Percentiles rank a stretch among this genome's conserved stretches.
These are phyloP conservation scores for Stomorhina lunata DNA, from an alignment of 2,888 invertebrate genomes.

Conservation along the genomic window DNA sequence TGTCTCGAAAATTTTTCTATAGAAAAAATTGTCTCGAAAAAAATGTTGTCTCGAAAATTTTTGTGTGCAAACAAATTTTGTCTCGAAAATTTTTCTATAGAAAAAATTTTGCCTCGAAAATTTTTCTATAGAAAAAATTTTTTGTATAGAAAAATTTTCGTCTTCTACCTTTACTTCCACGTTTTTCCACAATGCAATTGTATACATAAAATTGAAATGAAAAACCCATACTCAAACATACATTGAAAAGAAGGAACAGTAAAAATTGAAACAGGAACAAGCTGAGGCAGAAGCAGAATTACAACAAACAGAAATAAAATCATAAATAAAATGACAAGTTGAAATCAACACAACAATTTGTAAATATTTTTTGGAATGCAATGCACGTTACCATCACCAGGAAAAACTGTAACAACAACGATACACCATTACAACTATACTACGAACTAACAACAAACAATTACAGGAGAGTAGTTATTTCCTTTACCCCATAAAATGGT, in stretches of 20 bases:
- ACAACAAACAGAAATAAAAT: slow-evolving; percentile 41
- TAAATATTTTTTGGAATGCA: slow-evolving; percentile 57
- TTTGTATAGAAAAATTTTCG: too few relatives aligned
- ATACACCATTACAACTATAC: background rate
- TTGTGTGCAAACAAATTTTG: too few relatives aligned
- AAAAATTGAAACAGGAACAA: slow-evolving; percentile 24
- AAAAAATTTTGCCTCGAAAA: too few relatives aligned
- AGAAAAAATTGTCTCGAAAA: too few relatives aligned
- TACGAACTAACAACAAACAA: slow-evolving; percentile 18
- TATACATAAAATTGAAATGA: slow-evolving; percentile 29
- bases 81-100: too few relatives aligned
- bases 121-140: too few relatives aligned
- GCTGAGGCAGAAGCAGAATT: background rate
- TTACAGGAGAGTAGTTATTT: background rate
- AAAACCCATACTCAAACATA: slow-evolving; percentile 20
- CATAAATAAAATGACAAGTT: slow-evolving; percentile 64
- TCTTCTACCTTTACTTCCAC: background rate
- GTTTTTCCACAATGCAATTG: slow-evolving; percentile 2
- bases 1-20: too few relatives aligned
- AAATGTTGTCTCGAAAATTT: too few relatives aligned
- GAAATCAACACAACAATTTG: slow-evolving; percentile 65
- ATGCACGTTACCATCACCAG: slow-evolving; percentile 44
- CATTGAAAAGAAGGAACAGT: background rate
- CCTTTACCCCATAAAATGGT: background rate
- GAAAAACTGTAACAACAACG: background rate